These are phyloP conservation scores for Eretmocerus hayati DNA, from an alignment of 2,888 invertebrate genomes.

Conservation along the genomic window DNA sequence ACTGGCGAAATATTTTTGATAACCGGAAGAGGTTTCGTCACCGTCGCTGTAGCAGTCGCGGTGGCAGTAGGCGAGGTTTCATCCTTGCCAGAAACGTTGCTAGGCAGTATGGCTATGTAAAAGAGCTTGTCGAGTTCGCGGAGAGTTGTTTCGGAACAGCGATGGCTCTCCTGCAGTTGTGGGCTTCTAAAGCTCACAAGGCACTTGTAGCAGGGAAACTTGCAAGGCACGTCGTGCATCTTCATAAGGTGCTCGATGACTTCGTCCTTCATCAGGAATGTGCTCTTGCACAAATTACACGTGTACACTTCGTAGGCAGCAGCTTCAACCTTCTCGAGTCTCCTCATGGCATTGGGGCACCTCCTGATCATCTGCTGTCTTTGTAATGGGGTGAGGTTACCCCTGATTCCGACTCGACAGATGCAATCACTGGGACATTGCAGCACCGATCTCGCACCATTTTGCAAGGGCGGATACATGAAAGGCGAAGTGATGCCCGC, in stretches of 20 bases:
- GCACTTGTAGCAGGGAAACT: constrained; percentile 19
- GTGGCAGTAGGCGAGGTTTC: constrained; percentile 12
- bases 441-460: constrained; percentile 1
- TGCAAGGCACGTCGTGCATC: constrained; percentile 23
- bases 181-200: constrained; percentile 17
- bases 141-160: constrained; percentile 16
- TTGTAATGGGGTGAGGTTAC: constrained; percentile 11
- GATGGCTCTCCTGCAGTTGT: constrained; percentile 18
- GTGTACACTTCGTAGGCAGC: constrained; percentile 23
- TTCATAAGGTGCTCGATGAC: constrained; percentile 21
- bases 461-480: constrained; percentile 5
- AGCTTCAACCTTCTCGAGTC: constrained; percentile 18
- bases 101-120: constrained; percentile 17
- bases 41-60: too few species aligned
- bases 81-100: constrained; percentile 1
- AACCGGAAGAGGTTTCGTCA: neutral
- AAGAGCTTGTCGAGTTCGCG: constrained; percentile 17
- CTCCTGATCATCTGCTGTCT: constrained; percentile 18
- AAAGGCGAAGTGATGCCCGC: neutral
- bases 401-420: constrained; percentile 17
- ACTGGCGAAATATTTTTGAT: neutral
- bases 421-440: constrained; percentile 22
- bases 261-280: constrained; percentile 21
- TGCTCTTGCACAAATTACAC: constrained; percentile 20
- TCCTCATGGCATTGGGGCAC: constrained; percentile 19